Evolutionary conservation across 2,797 vertebrate species (phyloP).

Genomic region (Chaetodon trifasciatus): DNA sequence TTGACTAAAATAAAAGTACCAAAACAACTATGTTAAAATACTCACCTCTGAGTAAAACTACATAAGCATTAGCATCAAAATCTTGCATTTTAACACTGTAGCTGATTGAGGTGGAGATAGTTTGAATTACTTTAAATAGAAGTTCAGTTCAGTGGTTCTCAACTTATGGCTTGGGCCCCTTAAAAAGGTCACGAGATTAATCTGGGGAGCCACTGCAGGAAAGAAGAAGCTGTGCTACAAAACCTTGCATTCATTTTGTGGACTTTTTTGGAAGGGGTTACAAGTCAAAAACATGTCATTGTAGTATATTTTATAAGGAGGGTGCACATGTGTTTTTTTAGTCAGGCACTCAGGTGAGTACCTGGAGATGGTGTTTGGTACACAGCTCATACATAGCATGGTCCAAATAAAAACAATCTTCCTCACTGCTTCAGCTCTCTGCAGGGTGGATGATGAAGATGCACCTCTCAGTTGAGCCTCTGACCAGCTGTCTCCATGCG

Average conservation of each 20-base stretch:
- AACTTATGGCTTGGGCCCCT: not conserved
- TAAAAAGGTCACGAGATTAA: not conserved
- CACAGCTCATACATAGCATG: no score
- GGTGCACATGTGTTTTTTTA: no score
- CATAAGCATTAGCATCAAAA: not conserved
- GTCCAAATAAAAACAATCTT: no score
- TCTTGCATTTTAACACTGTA: not conserved
- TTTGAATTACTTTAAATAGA: not conserved
- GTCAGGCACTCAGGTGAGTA: no score
- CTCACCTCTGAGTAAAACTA: not conserved
- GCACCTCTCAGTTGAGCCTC: no score
- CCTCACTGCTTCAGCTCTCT: no score
- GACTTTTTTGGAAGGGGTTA: not conserved
- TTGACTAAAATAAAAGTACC: not conserved
- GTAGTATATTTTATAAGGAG: no score
- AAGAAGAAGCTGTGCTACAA: no score
- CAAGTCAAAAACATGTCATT: no score
- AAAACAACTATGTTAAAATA: not conserved
- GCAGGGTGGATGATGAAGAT: no score
- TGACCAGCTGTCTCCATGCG: no score
- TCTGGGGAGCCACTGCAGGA: not conserved
- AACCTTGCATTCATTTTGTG: not conserved
- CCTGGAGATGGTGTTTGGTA: no score
- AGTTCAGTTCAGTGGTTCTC: not conserved
- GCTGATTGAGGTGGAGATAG: not conserved